Percentiles rank a stretch among this genome's conserved stretches.
Evolutionary conservation across 2,113 vertebrate genomes (phyloP).

Genomic region (Neotoma lepida): DNA sequence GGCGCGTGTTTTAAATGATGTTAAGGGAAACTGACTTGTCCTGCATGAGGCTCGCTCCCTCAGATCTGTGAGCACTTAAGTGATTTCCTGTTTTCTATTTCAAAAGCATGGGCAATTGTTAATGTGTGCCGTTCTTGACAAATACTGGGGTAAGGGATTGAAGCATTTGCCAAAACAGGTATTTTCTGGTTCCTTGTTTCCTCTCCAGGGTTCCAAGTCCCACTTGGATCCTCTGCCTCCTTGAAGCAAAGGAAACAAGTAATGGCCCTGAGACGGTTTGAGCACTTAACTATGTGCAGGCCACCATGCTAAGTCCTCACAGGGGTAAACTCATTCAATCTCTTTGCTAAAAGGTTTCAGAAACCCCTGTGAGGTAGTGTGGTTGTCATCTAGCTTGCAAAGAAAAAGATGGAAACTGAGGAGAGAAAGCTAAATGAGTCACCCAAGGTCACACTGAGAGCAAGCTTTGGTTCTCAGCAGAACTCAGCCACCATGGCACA

Average conservation of each 20-base stretch:
- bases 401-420: not conserved
- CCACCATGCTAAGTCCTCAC: accelerated
- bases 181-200: not conserved
- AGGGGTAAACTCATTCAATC: not conserved
- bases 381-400: not conserved
- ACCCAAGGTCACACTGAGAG: not conserved
- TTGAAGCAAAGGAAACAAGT: not conserved
- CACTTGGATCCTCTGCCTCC: not conserved
- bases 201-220: not conserved
- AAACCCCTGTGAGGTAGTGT: not conserved
- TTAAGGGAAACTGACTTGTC: not conserved
- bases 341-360: not conserved
- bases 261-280: not conserved
- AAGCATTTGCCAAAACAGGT: not conserved
- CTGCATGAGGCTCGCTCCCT: not conserved
- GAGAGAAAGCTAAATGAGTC: not conserved
- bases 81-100: constrained; percentile 38
- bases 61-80: not conserved
- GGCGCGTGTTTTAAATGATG: not conserved
- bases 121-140: not conserved
- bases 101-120: not conserved
- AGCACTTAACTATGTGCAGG: accelerated
- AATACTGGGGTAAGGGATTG: not conserved
- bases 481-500: not conserved
- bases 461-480: not conserved